Conservation (phyloP, 2,113 vertebrate species). For the Penelope pileata region DNA sequence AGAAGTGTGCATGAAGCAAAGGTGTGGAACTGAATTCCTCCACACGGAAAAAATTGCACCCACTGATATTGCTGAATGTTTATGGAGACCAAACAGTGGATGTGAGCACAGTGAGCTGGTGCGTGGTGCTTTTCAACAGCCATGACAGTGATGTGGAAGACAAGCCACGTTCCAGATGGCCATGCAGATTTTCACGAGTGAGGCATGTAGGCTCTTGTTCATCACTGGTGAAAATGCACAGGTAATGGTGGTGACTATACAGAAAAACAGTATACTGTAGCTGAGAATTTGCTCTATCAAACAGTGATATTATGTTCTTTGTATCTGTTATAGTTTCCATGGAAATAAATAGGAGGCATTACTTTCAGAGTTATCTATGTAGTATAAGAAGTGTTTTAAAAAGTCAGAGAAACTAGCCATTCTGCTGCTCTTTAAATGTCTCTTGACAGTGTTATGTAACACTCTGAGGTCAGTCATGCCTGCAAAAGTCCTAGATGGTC, state of each 20-base stretch:
- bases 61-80: not conserved
- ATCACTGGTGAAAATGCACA: too few species aligned
- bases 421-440: not conserved
- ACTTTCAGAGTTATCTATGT: too few species aligned
- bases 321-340: too few species aligned
- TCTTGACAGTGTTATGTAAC: not conserved
- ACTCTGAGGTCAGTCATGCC: not conserved
- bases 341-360: too few species aligned
- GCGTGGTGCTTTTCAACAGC: not conserved
- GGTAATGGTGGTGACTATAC: too few species aligned
- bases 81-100: not conserved
- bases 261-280: too few species aligned
- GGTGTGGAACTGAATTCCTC: too few species aligned
- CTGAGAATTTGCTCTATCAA: too few species aligned
- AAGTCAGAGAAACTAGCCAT: not conserved
- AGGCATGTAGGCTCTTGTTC: not conserved
- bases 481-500: not conserved
- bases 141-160: not conserved
- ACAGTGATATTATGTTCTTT: too few species aligned
- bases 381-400: not conserved
- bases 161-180: not conserved
- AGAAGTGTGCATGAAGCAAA: too few species aligned
- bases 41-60: too few species aligned
- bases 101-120: not conserved
- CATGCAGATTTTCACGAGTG: not conserved